Base-by-base conservation (phyloP, 2,888 invertebrate genomes). In the Drosophila formosana region DNA sequence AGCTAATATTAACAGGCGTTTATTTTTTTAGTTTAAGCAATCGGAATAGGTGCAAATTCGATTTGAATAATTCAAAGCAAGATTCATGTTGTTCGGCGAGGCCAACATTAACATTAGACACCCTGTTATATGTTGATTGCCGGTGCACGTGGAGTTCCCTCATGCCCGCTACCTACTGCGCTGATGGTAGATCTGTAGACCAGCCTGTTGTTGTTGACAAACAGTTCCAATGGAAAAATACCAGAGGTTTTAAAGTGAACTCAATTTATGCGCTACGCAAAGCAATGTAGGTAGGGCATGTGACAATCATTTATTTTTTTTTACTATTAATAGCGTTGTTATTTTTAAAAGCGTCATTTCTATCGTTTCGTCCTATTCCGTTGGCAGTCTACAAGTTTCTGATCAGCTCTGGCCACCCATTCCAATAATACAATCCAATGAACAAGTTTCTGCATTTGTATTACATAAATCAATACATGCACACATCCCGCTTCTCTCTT, bases 171-270 rank as follows among this genome's bases (percentile, higher is more conserved):
- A 25, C 34, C 6, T 26, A 5, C 13, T 37, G n/a, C n/a, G 8
- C 11, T 51, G 2, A 18, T 30, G 39, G 11, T 9, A 13, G 13
- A 53, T 56, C 45, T 56, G n/a, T 25, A 8, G 11, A n/a, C 3
- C 32, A 45, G 18, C n/a, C 32, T 43, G 37, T 18, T 47, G 13
- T 39, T 39, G 28, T 47, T 57, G 23, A 57, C 57, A 39, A 57
- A 37, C 28, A 57, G 13, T 39, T n/a, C 7, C 39, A 41, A 28
- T 47, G 56, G 46, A 57, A 47, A 57, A 57, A 25, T 26, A 26
- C 46, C 37, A 47, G 26, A 9, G 7, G 26, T 13, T 26, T 47
- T 57, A 2, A 13, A 9, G 3, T n/a, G 7, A 51, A 8, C 51
- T 13, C 13, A 25, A 9, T 55, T 43, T 55, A 8, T 52, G n/a